Percentiles rank a stretch among this genome's conserved stretches.
These are phyloP conservation scores for Vespertilio murinus DNA, from an alignment of 2,797 vertebrate species.

Conservation along the genomic window DNA sequence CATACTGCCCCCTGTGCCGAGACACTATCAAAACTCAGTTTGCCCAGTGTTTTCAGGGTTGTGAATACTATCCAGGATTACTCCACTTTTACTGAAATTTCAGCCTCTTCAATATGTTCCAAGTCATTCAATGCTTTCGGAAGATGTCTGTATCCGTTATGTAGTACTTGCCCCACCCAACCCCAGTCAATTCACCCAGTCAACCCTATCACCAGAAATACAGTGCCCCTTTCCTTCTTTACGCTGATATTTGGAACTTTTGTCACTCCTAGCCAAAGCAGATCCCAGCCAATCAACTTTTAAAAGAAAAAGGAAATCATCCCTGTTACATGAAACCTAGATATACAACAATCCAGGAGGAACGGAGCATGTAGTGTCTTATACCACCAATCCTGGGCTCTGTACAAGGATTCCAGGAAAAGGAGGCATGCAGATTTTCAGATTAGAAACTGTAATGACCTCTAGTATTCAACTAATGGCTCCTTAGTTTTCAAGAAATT, in stretches of 20 bases:
- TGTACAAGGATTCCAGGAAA: neutral
- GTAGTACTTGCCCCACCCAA: neutral
- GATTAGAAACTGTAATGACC: neutral
- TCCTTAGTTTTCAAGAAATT: slow-evolving; percentile 15
- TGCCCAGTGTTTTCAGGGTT: neutral
- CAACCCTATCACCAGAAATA: neutral
- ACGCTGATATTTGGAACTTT: neutral
- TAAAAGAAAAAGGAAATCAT: neutral
- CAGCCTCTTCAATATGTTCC: neutral
- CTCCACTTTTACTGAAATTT: neutral
- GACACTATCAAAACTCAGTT: neutral
- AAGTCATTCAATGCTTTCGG: neutral
- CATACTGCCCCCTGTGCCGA: neutral
- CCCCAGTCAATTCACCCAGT: neutral
- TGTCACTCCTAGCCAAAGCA: neutral
- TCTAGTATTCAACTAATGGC: neutral
- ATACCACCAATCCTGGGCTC: neutral
- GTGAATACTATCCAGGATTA: neutral
- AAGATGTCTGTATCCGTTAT: neutral
- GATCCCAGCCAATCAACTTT: neutral
- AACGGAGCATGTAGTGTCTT: neutral
- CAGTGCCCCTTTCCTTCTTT: neutral
- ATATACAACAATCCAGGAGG: neutral
- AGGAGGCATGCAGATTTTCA: neutral
- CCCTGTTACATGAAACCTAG: neutral